Evolutionary conservation across 92 coral and sea anemone genomes (phyloP), one percentile per base, ranked within the genome.

Genomic region (Montipora capitata): DNA sequence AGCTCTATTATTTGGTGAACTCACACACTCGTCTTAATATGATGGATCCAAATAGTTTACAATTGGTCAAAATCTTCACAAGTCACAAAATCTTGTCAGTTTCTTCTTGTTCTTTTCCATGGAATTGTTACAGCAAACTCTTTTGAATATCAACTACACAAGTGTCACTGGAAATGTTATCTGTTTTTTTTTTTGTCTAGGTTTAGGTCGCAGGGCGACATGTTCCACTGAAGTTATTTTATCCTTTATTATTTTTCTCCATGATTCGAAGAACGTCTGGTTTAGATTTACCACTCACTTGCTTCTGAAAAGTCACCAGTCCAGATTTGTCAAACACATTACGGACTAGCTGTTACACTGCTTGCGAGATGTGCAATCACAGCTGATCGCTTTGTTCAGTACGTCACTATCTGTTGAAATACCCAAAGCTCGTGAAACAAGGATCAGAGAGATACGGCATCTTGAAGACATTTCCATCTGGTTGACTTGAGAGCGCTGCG

Each of bases 391-490:
- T 51, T 56, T 56, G 14, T 51, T 75, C 27, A 35, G 67, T 42
- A 39, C 35, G 35, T 27, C 35, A 27, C 71, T 59, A 72, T 58
- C 70, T 73, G 5, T 54, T 54, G 10, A 42, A 71, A 83, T 57
- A 83, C 2, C 87, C 87, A 56, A 83, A 83, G 87, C 79, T 73
- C 8, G 62, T 83, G 80, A 83, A 83, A 18, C 80, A 83, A 72
- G 87, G 87, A 44, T 83, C 87, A 1, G 87, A 58, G 14, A 57
- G 79, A 27, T 83, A 73, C 1, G 87, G 87, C 61, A 83, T 72
- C 74, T 69, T 69, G 71, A 83, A 83, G 7, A 83, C 79, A 10
- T 74, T 83, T 42, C 79, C 87, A 72, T 73, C 77, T 6, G 87
- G 85, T 2, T 81, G 77, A 10, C 67, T 68, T 4, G 85, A 72